Base-by-base conservation (phyloP, 2,113 vertebrate species). In the Pseudorectes ferrugineus region DNA sequence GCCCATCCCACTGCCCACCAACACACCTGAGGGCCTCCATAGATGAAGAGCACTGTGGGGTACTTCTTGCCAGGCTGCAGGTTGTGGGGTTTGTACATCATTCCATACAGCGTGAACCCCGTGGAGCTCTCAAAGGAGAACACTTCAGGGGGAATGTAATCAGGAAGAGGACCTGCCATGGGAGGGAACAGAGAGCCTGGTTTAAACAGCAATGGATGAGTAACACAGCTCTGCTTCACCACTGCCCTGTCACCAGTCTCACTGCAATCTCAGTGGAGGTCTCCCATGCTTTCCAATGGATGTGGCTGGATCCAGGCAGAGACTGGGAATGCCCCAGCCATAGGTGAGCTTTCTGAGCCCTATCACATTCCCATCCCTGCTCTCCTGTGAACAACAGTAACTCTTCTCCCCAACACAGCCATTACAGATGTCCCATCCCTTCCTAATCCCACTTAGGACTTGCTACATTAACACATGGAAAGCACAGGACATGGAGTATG, bases 11-110 rank as follows among this genome's bases (percentile, higher is more conserved):
- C 35, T 51, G 55, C 74, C 71, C 74, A n/a, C 38, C 45, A 22
- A 17, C 98, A 88, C 91, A 98, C 98, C 97, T 98, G 98, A 67
- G 98, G 98, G 23, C 98, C 98, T 55, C 98, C 98, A 22, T 98
- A 98, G 72, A 98, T 98, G 78, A 98, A 98, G 29, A 98, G 95
- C 74, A 98, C 98, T 28, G 98, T 98, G 31, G 98, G 98, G 63
- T 98, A 98, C 59, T 98, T 98, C 96, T 98, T 98, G 42, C 98
- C 98, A 55, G 98, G 98, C 6, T 98, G 98, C 72, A 98, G 93
- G 81, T 98, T 96, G 80, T 98, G 98, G 93, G 98, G 98, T 84
- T 97, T 98, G 78, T 98, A 98, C 48, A 98, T 95, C 98, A 98
- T 98, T 52, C 98, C 98, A 75, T 98, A 98, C 12, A 98, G 96